Evolutionary conservation across 2,113 vertebrate species (phyloP), one percentile per base, ranked within the genome.

Genomic region (Orthonyx spaldingii): DNA sequence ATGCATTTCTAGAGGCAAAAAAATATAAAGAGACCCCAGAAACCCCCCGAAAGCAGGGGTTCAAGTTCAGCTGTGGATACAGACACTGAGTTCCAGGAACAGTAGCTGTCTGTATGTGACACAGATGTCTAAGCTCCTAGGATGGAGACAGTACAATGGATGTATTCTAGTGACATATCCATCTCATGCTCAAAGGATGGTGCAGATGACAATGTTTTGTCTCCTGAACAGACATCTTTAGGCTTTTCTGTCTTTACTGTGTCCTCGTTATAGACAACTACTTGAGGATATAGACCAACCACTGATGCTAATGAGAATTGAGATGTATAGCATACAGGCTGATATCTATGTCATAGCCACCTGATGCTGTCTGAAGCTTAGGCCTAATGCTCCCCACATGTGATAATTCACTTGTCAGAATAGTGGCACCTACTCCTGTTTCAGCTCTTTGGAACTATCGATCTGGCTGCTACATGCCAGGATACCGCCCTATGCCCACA

Each of bases 41-140:
- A 87, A 50, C 28, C 2, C 3, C 26, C 6, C 4, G 10, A 39
- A 71, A 61, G 3, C 6, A 33, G 7, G 4, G 0, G 7, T 0
- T 4, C 2, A 1, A 9, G 19, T 74, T 70, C 46, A 84, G 6
- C 21, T 71, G n/a, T 44, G 33, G 39, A 56, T 7, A 78, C 21
- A 74, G n/a, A 83, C 24, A 21, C 39, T 60, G 15, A 60, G 47
- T 71, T 83, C 56, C 18, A 59, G 23, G 11, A 57, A 28, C 2
- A 2, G 8, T 11, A 47, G 12, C 6, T 75, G 23, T 23, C 56
- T 39, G 13, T 19, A 49, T 5, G 1, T 65, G 37, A 80, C 32
- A 71, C 3, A 59, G 41, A 46, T 20, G 1, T 33, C 26, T 63
- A 39, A 65, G 26, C 4, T 86, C 5, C 15, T 7, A 3, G 6